Base-by-base conservation (phyloP, 23 tunicate genomes). In the Styela clava region DNA sequence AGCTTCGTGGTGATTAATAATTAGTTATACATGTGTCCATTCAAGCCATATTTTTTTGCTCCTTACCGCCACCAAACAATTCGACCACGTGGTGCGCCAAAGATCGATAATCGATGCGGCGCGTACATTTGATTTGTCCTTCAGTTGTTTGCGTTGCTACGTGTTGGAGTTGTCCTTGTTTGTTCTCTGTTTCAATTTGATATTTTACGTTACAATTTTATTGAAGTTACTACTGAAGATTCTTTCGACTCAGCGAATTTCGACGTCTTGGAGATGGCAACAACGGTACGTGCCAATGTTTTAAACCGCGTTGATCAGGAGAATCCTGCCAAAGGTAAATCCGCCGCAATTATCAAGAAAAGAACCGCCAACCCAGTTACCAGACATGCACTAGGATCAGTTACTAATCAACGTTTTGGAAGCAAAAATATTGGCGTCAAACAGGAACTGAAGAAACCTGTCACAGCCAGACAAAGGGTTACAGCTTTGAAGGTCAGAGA, bases 311-410 rank as follows among this genome's bases (percentile, higher is more conserved):
- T 67, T n/a, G 81, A 52, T 16, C 81, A 76, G 31, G 81, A 76
- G 31, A 76, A 76, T 52, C 81, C 85, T 3, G 65, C 33, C 33
- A 37, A 70, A 20, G 33, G 52, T 68, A 77, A 85, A 37, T 52
- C 68, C 26, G 83, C 74, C 63, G 89, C 95, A 21, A 81, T 89
- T 33, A 85, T 89, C 23, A 89, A 89, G 79, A 89, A 89, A 69
- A 74, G 95, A 61, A 35, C 95, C 5, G 94, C 94, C 0, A 31
- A 61, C 28, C 95, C 86, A 24, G 65, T 88, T 1, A 62, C 83
- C 22, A 69, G 89, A 30, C 78, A 86, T 30, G 95, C 88, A 51
- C 73, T 89, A 73, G 89, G 83, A 33, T 72, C 62, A 31, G 52
- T 85, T 16, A 37, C 71, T 74, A 86, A 86, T 74, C 61, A 86